A percentile compares a stretch with the other conserved stretches of the same genome.
These are phyloP conservation scores for Taeniopygia guttata DNA, from an alignment of 2,797 vertebrate species.

Conservation along the genomic window DNA sequence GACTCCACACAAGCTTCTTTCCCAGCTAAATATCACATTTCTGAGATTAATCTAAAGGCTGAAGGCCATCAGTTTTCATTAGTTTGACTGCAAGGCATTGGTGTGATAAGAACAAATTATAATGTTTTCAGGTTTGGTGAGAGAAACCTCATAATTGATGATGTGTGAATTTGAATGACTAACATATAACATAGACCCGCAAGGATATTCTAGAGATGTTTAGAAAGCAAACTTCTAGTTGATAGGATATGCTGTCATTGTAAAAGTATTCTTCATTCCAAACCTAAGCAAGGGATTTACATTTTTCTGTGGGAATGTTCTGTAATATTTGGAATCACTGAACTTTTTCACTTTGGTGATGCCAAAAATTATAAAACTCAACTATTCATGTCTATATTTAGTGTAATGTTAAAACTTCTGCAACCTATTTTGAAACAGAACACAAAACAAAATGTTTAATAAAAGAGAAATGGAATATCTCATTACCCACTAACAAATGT, in stretches of 20 bases:
- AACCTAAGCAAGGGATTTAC: neutral
- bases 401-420: neutral
- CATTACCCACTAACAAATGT: neutral
- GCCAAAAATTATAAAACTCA: neutral
- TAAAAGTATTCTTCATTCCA: neutral
- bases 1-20: neutral
- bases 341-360: neutral
- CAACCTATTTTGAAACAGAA: neutral
- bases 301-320: neutral
- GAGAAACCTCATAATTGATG: neutral
- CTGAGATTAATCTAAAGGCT: neutral
- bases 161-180: neutral
- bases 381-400: neutral
- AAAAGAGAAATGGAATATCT: neutral
- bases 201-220: neutral
- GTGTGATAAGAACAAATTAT: neutral
- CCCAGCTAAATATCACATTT: neutral
- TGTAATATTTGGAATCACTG: neutral
- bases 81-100: neutral
- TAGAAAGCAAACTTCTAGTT: neutral
- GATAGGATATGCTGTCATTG: neutral
- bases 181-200: neutral
- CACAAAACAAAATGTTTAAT: neutral
- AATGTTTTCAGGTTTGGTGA: neutral
- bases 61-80: neutral